Evolutionary conservation across 30 jellyfish, hydroid and myxozoan genomes (phyloP), one percentile per base, ranked within the genome.

Genomic region (Aurelia aurita): DNA sequence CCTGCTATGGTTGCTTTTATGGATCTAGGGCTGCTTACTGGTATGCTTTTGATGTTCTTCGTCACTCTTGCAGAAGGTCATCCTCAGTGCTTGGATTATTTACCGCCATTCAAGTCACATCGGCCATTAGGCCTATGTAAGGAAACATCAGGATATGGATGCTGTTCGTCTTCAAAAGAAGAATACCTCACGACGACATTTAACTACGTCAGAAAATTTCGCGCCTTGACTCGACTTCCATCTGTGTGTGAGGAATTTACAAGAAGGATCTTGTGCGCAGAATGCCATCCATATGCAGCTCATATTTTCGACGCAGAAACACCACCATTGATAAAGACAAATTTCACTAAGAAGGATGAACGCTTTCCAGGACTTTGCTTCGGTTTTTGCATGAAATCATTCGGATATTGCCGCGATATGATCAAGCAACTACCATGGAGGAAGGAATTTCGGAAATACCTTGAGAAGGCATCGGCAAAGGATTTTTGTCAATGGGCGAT

Each of bases 251-350:
- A 28, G 6, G 83, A 44, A 3, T 75, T 89, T 58, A 51, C 88
- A 12, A 78, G 77, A 47, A 66, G 65, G 14, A 71, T 93, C 43
- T 26, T 93, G 8, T 93, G 98, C 70, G 76, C 96, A 2, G 96
- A 82, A 53, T 93, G 98, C 63, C 96, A 88, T 60, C 98, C 98
- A 2, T 93, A 87, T 77, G 98, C 98, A 1, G 98, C 98, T 3
- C 98, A 93, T 44, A 76, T 88, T 11, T 93, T 46, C 66, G 98
- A 93, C 63, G 97, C 97, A 4, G 98, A 93, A 72, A 84, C 51
- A 13, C 96, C 96, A 26, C 82, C 86, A n/a, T 72, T 21, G 46
- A 23, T 27, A 12, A 34, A 63, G 11, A 53, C 62, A 19, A 62
- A 82, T 58, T 78, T 71, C 67, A 58, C 88, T n/a, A 74, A 79